A percentile compares a stretch with the other conserved stretches of the same genome.
phyloP scores from a whole-genome alignment of 2,113 vertebrate genomes.

The Phyllostomus hastatus region DNA sequence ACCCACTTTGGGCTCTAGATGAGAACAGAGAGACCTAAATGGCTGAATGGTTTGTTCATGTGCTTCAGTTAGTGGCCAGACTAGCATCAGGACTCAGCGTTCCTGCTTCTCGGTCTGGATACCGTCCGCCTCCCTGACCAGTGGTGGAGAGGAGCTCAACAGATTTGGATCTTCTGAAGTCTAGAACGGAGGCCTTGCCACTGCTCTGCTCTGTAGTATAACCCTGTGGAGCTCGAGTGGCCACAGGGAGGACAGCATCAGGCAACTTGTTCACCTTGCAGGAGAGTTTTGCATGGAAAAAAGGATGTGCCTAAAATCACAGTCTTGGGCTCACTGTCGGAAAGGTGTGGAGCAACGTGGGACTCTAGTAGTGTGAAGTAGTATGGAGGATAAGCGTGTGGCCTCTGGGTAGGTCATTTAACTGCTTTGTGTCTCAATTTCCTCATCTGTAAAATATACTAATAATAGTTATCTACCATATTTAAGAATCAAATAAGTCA shows the following conservation, averaged over 20 bases:
- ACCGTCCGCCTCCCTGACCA: neutral
- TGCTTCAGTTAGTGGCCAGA: neutral
- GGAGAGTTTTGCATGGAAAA: neutral
- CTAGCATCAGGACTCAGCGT: neutral
- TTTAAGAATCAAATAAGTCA: neutral
- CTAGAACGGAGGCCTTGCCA: neutral
- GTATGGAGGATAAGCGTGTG: neutral
- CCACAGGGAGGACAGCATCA: neutral
- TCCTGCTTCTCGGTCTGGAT: neutral
- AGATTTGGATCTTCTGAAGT: neutral
- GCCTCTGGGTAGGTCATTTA: neutral
- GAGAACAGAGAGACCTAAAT: neutral
- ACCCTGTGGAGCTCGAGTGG: neutral
- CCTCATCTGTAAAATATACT: conserved; percentile 2
- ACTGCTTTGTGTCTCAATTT: neutral
- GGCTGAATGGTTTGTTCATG: neutral
- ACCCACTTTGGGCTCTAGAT: neutral
- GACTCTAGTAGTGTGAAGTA: neutral
- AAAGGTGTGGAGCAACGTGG: neutral
- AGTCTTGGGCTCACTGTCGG: neutral
- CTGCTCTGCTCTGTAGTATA: neutral
- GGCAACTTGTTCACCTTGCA: neutral
- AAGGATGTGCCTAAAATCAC: neutral
- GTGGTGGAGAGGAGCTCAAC: neutral
- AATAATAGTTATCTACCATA: neutral